phyloP scores from a whole-genome alignment of 2,888 invertebrate genomes.

The Amiota communis region DNA sequence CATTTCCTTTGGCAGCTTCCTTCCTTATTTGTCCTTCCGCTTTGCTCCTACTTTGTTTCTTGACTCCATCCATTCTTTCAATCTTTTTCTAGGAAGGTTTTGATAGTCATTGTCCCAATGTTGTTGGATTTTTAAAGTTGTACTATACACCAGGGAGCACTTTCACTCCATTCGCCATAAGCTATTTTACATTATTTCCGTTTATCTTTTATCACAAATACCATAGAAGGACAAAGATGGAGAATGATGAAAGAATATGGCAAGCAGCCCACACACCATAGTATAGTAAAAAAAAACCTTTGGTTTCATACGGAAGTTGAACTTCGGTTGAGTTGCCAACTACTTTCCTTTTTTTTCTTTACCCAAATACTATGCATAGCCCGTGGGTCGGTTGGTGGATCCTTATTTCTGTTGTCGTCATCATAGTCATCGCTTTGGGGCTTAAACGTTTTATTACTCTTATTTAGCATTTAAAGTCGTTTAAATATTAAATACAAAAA shows the following conservation, averaged over 20 bases:
- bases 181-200: slow-evolving; percentile 63
- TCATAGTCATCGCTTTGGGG: slow-evolving; percentile 15
- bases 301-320: slow-evolving; percentile 16
- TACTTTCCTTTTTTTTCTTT: slow-evolving; percentile 24
- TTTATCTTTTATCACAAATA: slow-evolving; percentile 31
- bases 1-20: slow-evolving; percentile 8
- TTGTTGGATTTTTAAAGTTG: slow-evolving; percentile 16
- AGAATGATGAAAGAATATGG: too few species aligned
- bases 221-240: neutral
- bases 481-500: slow-evolving; percentile 55
- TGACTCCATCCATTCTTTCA: too few species aligned
- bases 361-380: neutral
- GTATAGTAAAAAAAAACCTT: too few species aligned
- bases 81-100: neutral
- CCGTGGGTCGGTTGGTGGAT: neutral
- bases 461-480: slow-evolving; percentile 70
- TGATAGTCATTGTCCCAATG: slow-evolving; percentile 5
- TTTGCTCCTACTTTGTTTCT: neutral
- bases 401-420: slow-evolving; percentile 10
- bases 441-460: slow-evolving; percentile 67
- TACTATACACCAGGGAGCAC: slow-evolving; percentile 60
- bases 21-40: slow-evolving; percentile 13
- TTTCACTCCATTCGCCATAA: slow-evolving; percentile 60
- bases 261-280: too few species aligned
- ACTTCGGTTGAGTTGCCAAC: slow-evolving; percentile 25